A percentile compares a stretch with the other conserved stretches of the same genome.
These are phyloP conservation scores for Drosophila carrolli DNA, from an alignment of 1,140 invertebrate species.

Conservation along the genomic window DNA sequence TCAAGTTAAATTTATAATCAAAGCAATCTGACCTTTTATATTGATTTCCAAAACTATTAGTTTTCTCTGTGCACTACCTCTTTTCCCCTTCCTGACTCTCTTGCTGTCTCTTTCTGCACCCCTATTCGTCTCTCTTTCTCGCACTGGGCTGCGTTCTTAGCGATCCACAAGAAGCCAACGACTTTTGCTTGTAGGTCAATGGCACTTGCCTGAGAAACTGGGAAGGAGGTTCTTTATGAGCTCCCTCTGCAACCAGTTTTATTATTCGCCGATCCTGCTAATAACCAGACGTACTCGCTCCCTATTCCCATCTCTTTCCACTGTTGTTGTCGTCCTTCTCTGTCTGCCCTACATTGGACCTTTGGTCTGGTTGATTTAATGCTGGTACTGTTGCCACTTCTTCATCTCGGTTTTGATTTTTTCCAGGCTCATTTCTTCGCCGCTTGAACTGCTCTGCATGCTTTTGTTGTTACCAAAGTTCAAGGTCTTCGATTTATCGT, in stretches of 20 bases:
- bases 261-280: constrained; percentile 61
- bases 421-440: constrained; percentile 22
- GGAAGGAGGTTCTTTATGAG: constrained; percentile 19
- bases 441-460: constrained; percentile 29
- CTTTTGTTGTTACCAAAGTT: constrained; percentile 61
- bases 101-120: neutral
- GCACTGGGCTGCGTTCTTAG: constrained; percentile 13
- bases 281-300: constrained; percentile 58
- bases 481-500: constrained; percentile 67
- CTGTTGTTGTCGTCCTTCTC: constrained; percentile 13
- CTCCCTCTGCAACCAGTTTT: constrained; percentile 65
- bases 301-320: constrained; percentile 8
- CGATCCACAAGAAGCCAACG: constrained; percentile 65
- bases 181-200: constrained; percentile 75
- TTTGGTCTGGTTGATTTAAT: constrained; percentile 49
- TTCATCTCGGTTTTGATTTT: constrained; percentile 44
- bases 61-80: constrained; percentile 25
- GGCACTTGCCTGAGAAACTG: constrained; percentile 51
- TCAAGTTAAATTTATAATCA: no score
- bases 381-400: constrained; percentile 36
- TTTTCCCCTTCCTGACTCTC: constrained; percentile 3
- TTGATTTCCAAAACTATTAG: neutral
- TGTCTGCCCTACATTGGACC: constrained; percentile 67
- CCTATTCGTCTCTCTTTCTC: neutral
- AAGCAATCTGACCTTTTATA: no score